Conservation (phyloP, 2,797 vertebrate species). For the Hipposideros larvatus region DNA sequence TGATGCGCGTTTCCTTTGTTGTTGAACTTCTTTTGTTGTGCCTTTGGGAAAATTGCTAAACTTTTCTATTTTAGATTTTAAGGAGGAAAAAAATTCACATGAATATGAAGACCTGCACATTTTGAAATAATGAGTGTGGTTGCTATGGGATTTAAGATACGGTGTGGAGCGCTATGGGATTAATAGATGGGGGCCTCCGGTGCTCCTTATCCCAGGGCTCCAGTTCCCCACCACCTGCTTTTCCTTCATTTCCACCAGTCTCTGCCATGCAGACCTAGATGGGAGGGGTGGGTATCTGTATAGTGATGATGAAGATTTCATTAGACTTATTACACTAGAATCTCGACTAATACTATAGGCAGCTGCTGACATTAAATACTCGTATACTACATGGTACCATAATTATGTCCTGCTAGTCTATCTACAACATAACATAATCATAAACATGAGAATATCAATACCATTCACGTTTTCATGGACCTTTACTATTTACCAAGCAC, state of each 20-base stretch:
- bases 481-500: not conserved
- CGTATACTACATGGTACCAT: not conserved
- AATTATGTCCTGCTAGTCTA: not conserved
- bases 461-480: not conserved
- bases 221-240: fast-evolving
- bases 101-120: not conserved
- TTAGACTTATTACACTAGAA: not conserved
- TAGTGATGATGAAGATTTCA: not conserved
- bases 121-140: not conserved
- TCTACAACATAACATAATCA: not conserved
- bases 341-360: not conserved
- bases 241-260: not conserved
- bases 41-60: not conserved
- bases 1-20: not conserved
- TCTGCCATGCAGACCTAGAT: not conserved
- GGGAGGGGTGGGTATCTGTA: fast-evolving
- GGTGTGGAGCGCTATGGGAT: not conserved
- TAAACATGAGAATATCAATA: not conserved
- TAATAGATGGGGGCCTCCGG: fast-evolving
- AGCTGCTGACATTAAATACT: not conserved
- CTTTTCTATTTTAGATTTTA: not conserved
- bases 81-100: not conserved
- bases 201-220: fast-evolving
- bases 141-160: not conserved
- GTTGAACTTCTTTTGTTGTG: not conserved